A percentile compares a stretch with the other conserved stretches of the same genome.
Evolutionary conservation across 2,888 invertebrate species (phyloP).

Genomic region (Ophion costatus): DNA sequence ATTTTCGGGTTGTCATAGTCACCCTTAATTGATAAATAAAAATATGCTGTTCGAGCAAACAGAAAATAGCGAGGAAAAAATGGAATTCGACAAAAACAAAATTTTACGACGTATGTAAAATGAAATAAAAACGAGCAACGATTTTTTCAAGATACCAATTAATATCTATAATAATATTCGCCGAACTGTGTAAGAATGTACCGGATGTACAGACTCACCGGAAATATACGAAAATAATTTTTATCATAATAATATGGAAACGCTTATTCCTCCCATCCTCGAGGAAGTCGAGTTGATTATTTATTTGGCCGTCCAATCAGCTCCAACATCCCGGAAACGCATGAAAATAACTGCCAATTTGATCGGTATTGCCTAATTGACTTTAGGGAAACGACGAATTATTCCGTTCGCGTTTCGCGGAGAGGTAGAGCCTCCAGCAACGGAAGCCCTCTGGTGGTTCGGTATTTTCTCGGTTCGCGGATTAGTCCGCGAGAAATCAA

Average conservation of each 20-base stretch:
- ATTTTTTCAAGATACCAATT: no score
- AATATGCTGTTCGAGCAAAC: no score
- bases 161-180: no score
- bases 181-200: background rate
- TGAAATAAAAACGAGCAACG: no score
- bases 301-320: background rate
- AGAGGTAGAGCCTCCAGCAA: background rate
- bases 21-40: no score
- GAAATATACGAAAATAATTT: background rate
- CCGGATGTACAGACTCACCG: background rate
- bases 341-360: background rate
- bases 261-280: background rate
- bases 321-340: background rate
- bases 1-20: no score
- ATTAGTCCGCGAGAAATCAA: background rate
- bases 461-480: background rate
- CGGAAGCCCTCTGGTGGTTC: background rate
- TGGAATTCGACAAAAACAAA: no score
- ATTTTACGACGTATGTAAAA: no score
- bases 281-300: background rate
- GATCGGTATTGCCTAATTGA: background rate
- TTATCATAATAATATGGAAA: background rate
- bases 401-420: background rate
- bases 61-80: no score
- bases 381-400: conserved; percentile 2